Evolutionary conservation across 2,888 invertebrate species (phyloP).

Genomic region (Anthoptus insignis): DNA sequence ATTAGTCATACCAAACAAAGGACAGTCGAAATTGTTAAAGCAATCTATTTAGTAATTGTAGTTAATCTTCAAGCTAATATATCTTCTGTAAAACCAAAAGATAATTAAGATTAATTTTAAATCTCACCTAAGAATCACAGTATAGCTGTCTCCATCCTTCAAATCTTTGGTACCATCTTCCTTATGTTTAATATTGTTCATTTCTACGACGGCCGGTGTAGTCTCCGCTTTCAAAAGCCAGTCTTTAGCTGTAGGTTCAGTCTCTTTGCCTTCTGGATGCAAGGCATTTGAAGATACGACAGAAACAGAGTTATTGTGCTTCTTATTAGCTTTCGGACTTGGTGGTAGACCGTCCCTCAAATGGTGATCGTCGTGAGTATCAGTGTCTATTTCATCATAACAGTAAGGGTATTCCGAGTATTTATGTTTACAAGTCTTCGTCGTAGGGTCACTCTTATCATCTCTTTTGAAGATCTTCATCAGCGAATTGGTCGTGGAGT

Average conservation of each 20-base stretch:
- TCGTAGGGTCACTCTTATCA: constrained; percentile 75
- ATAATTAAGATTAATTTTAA: too few species aligned
- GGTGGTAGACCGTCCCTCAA: constrained; percentile 79
- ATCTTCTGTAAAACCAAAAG: too few species aligned
- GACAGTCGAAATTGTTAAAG: too few species aligned
- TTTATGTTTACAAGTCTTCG: constrained; percentile 95
- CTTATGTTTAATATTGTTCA: constrained; percentile 82
- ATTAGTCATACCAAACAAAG: too few species aligned
- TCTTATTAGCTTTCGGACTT: constrained; percentile 73
- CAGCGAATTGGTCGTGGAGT: constrained; percentile 74
- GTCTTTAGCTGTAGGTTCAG: constrained; percentile 75
- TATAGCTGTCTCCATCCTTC: constrained; percentile 90
- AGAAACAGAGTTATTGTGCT: constrained; percentile 80
- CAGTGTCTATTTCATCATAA: constrained; percentile 94
- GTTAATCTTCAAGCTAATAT: too few species aligned
- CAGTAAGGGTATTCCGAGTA: constrained; percentile 97
- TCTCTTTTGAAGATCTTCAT: constrained; percentile 79
- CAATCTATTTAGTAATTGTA: too few species aligned
- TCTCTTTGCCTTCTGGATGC: constrained; percentile 70
- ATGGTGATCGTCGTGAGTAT: constrained; percentile 89
- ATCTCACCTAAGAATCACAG: constrained; percentile 90
- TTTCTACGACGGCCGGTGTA: constrained; percentile 73
- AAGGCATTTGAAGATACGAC: constrained; percentile 81
- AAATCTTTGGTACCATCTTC: constrained; percentile 78
- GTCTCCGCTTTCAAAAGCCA: constrained; percentile 74